Evolutionary conservation across 2,797 vertebrate genomes (phyloP).

Genomic region (Coilia nasus): DNA sequence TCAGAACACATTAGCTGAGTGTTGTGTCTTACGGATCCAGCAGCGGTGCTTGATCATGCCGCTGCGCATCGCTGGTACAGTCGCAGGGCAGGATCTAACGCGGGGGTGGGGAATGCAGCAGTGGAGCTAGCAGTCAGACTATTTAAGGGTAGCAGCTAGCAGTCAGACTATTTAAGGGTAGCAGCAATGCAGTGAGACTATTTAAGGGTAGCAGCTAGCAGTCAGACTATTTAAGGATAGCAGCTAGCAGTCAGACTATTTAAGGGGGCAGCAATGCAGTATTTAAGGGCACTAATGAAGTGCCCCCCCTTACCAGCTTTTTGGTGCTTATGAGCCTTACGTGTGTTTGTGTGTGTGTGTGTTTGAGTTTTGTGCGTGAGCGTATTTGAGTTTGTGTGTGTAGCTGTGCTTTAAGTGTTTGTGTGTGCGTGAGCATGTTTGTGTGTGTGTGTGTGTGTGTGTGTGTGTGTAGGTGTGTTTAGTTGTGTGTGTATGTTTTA

Average conservation of each 20-base stretch:
- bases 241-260: too few relatives aligned
- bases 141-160: too few relatives aligned
- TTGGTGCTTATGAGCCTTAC: neutral
- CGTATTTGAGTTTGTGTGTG: too few relatives aligned
- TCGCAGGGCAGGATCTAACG: neutral
- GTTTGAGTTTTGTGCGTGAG: neutral
- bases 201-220: too few relatives aligned
- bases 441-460: conserved; percentile 3
- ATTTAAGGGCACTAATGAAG: too few relatives aligned
- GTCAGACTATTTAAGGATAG: too few relatives aligned
- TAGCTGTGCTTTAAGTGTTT: conserved; percentile 35
- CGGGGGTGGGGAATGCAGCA: neutral
- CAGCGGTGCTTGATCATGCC: neutral
- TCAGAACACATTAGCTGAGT: conserved; percentile 3
- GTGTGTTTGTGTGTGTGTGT: neutral
- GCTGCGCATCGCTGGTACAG: neutral
- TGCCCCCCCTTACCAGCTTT: neutral
- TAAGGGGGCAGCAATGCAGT: too few relatives aligned
- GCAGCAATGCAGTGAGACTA: too few relatives aligned
- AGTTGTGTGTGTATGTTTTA: neutral
- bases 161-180: too few relatives aligned
- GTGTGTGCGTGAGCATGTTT: conserved; percentile 16
- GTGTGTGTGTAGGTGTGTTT: neutral
- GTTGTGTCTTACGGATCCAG: conserved; percentile 3
- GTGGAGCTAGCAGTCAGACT: too few relatives aligned